phyloP scores from a whole-genome alignment of 2,113 vertebrate species.

The Sphyrna mokarran region DNA sequence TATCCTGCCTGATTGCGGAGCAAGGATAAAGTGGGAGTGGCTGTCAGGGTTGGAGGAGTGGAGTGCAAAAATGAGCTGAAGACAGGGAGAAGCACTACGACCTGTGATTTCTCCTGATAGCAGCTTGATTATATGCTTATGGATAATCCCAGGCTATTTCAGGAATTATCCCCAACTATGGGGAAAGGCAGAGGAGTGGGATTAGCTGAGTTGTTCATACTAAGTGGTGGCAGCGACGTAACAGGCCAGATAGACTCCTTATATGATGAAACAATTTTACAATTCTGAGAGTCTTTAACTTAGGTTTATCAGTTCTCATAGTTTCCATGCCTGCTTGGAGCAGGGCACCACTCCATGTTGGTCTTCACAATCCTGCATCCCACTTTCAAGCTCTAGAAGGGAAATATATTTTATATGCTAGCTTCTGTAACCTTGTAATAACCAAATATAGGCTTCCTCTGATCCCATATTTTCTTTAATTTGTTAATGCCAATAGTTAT shows the following conservation, averaged over 20 bases:
- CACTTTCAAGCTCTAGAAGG: background rate
- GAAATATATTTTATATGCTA: background rate
- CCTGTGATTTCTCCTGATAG: background rate
- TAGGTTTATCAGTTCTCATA: background rate
- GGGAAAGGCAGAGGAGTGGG: no score
- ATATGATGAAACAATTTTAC: no score
- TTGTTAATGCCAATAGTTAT: background rate
- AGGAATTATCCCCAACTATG: background rate
- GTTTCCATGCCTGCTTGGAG: background rate
- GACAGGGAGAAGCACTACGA: no score
- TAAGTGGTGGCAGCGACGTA: no score
- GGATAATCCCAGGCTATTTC: background rate
- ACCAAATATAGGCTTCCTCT: background rate
- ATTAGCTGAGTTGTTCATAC: no score
- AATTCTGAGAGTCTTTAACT: background rate
- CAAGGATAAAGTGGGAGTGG: no score
- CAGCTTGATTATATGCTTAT: background rate
- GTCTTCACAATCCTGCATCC: background rate
- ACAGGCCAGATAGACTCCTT: no score
- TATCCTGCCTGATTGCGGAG: no score
- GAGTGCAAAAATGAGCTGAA: no score
- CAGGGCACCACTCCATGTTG: background rate
- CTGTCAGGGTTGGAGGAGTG: no score
- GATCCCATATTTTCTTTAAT: background rate
- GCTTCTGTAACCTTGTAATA: background rate